phyloP scores from a whole-genome alignment of 92 coral and sea anemone genomes.

The Actinostola sp. region DNA sequence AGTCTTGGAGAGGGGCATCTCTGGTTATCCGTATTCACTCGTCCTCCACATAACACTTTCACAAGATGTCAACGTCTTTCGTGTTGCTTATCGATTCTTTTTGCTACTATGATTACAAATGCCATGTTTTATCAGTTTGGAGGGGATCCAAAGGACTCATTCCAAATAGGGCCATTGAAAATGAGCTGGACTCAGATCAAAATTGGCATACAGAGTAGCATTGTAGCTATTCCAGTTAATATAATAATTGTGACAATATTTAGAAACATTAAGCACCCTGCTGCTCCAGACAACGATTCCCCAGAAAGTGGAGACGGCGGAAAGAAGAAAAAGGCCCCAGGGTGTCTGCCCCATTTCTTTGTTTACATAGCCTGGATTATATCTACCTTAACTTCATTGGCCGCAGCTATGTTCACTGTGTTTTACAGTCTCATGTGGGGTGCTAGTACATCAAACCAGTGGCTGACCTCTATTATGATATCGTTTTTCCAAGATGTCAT shows the following conservation, averaged over 20 bases:
- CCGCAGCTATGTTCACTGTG: constrained; percentile 73
- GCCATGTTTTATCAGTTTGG: constrained; percentile 94
- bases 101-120: constrained; percentile 88
- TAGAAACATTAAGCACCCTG: constrained; percentile 55
- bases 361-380: constrained; percentile 77
- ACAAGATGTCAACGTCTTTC: constrained; percentile 82
- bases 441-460: constrained; percentile 75
- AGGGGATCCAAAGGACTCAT: constrained; percentile 68
- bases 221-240: constrained; percentile 85
- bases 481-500: constrained; percentile 88
- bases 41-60: constrained; percentile 86
- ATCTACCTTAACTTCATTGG: constrained; percentile 68
- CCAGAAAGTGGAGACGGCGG: not conserved
- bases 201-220: constrained; percentile 89
- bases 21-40: constrained; percentile 81
- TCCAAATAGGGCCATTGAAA: constrained; percentile 81
- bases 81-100: constrained; percentile 78
- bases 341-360: constrained; percentile 80
- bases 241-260: constrained; percentile 81
- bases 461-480: constrained; percentile 86
- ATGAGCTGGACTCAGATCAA: constrained; percentile 84
- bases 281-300: not conserved
- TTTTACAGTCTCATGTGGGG: constrained; percentile 95
- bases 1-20: constrained; percentile 82
- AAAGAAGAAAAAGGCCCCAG: constrained; percentile 43